Percentiles rank a stretch among this genome's conserved stretches.
Conservation (phyloP, 1,140 invertebrate species). For the Caenorhabditis remanei region DNA sequence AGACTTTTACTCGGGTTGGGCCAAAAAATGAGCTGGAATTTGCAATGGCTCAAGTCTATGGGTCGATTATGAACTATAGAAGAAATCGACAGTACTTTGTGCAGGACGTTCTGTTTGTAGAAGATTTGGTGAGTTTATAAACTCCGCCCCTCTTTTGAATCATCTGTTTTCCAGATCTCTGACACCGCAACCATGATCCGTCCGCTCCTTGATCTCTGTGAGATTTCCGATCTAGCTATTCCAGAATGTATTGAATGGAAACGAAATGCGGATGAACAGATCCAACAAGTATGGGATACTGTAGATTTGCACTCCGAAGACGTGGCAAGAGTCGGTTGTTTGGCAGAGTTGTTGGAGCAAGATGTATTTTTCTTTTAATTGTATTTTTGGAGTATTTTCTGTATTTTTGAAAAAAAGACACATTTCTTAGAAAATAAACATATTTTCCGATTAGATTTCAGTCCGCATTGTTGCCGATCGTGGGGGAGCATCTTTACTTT, state of each 20-base stretch:
- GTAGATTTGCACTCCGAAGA: constrained; percentile 3
- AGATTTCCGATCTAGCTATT: constrained; percentile 42
- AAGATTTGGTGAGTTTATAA: constrained; percentile 19
- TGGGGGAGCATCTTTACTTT: too few species aligned
- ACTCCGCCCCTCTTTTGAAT: neutral
- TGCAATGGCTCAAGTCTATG: constrained; percentile 32
- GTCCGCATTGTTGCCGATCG: too few species aligned
- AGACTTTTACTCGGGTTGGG: neutral
- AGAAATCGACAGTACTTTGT: constrained; percentile 30
- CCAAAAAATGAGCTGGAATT: neutral
- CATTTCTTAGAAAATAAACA: neutral
- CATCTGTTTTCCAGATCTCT: neutral
- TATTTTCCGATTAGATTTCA: too few species aligned
- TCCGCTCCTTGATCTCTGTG: constrained; percentile 22
- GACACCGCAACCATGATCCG: constrained; percentile 12
- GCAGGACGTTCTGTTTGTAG: constrained; percentile 7
- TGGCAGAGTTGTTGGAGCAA: neutral
- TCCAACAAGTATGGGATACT: constrained; percentile 29
- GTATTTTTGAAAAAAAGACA: neutral
- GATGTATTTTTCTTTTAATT: constrained; percentile 12
- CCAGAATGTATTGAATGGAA: constrained; percentile 44
- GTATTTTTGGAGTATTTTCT: neutral
- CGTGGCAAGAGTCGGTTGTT: neutral
- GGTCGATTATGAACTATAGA: neutral
- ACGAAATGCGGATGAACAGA: neutral